Percentiles rank a stretch among this genome's conserved stretches.
These are phyloP conservation scores for Malaclemys terrapin DNA, from an alignment of 2,113 vertebrate genomes.

Conservation along the genomic window DNA sequence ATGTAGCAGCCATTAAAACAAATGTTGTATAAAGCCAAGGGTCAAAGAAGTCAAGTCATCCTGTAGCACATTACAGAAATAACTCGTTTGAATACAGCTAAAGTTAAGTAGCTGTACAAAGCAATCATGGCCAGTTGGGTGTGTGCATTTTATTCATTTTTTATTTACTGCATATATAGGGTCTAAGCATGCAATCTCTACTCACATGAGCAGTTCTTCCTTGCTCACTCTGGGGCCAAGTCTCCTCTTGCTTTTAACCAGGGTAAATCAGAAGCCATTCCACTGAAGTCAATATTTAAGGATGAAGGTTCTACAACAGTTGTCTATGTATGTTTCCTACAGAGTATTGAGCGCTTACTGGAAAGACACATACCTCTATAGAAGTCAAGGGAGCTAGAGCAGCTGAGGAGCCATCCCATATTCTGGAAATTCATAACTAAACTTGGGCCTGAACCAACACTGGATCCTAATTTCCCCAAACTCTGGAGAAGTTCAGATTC, in stretches of 20 bases:
- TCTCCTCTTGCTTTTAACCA: neutral
- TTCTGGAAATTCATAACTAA: neutral
- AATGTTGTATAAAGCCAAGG: neutral
- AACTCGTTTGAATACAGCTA: neutral
- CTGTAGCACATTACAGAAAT: fast-evolving
- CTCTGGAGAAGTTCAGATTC: neutral
- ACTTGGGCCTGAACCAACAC: neutral
- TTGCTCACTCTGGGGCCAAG: neutral
- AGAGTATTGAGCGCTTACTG: neutral
- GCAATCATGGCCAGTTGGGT: neutral
- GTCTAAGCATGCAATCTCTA: neutral
- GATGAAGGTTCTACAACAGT: neutral
- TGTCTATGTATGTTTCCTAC: neutral
- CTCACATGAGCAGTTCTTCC: neutral
- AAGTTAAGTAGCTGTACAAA: neutral
- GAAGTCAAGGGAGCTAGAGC: neutral
- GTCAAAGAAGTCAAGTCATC: neutral
- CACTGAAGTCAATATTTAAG: neutral
- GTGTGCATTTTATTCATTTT: neutral
- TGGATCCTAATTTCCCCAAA: neutral
- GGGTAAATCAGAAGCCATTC: neutral
- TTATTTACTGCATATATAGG: neutral
- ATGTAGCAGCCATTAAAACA: fast-evolving
- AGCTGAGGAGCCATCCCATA: too few species aligned
- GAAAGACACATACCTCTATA: neutral